These are phyloP conservation scores for Andrena bicolor DNA, from an alignment of 2,888 invertebrate species.

Conservation along the genomic window DNA sequence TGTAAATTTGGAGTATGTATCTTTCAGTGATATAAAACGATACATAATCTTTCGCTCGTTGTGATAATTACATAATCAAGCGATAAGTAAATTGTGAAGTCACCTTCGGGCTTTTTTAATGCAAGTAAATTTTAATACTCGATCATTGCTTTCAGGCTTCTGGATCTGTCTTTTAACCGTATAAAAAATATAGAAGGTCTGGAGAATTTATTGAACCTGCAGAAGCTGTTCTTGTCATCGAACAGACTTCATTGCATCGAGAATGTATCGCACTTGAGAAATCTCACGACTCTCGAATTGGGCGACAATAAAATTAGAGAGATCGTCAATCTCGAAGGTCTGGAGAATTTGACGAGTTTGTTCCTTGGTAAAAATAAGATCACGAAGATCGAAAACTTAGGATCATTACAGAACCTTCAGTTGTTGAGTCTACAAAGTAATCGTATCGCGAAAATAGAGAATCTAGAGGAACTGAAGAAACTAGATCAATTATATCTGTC, in stretches of 20 bases:
- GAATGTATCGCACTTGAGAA: conserved; percentile 92
- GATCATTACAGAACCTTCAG: conserved; percentile 89
- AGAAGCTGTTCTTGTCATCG: conserved; percentile 94
- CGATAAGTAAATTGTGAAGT: background rate
- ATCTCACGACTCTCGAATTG: conserved; percentile 94
- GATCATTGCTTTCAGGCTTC: conserved; percentile 87
- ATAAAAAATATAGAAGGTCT: conserved; percentile 94
- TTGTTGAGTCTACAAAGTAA: conserved; percentile 96
- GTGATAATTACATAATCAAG: background rate
- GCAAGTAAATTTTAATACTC: background rate
- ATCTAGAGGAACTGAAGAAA: conserved; percentile 90
- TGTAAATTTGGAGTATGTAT: conserved; percentile 94
- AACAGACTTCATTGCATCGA: conserved; percentile 96
- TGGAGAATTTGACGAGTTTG: conserved; percentile 91
- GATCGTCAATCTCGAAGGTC: conserved; percentile 93
- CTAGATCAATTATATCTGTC: conserved; percentile 96
- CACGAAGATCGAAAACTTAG: conserved; percentile 93
- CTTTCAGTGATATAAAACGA: conserved; percentile 4
- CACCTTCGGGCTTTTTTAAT: background rate
- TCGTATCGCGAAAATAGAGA: conserved; percentile 94
- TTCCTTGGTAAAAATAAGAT: conserved; percentile 99
- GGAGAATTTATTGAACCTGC: conserved; percentile 90
- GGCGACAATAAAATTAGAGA: conserved; percentile 97
- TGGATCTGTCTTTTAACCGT: conserved; percentile 98
- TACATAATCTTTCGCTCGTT: conserved; percentile 4